These are phyloP conservation scores for Sitophilus oryzae DNA, from an alignment of 1,140 invertebrate species.

Conservation along the genomic window DNA sequence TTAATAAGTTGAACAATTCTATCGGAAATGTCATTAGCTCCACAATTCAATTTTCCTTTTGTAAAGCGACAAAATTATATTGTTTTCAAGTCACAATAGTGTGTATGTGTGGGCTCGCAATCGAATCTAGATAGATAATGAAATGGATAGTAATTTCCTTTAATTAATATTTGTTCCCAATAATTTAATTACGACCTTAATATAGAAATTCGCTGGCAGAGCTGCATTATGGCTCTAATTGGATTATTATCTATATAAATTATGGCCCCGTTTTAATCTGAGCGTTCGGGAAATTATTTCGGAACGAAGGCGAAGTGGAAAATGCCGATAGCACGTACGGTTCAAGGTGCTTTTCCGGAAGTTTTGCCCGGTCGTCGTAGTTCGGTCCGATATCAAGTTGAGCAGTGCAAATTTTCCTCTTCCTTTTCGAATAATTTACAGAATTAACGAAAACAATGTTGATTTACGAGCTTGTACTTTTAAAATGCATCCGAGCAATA, in stretches of 20 bases:
- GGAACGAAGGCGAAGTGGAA: background rate
- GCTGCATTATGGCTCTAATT: conserved; percentile 1
- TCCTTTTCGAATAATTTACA: too few species aligned
- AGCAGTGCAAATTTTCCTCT: too few species aligned
- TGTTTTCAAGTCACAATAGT: conserved; percentile 1
- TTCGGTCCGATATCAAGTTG: too few species aligned
- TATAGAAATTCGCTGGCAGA: conserved; percentile 2
- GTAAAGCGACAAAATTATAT: conserved; percentile 1
- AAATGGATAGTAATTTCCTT: conserved; percentile 5
- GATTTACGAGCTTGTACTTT: too few species aligned
- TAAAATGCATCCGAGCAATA: too few species aligned
- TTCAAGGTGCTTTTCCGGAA: background rate
- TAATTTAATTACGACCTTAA: conserved; percentile 4
- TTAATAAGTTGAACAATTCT: too few species aligned
- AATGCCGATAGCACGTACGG: background rate
- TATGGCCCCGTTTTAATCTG: conserved; percentile 3
- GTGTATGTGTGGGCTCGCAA: too few species aligned
- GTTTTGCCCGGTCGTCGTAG: too few species aligned
- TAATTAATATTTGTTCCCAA: conserved; percentile 8
- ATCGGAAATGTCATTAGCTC: background rate
- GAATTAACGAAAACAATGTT: too few species aligned
- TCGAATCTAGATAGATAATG: conserved; percentile 7
- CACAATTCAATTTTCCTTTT: background rate
- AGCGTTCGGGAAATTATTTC: background rate
- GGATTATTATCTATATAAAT: conserved; percentile 4